phyloP scores from a whole-genome alignment of 2,888 invertebrate genomes.

The Caenorhabditis zanzibari region DNA sequence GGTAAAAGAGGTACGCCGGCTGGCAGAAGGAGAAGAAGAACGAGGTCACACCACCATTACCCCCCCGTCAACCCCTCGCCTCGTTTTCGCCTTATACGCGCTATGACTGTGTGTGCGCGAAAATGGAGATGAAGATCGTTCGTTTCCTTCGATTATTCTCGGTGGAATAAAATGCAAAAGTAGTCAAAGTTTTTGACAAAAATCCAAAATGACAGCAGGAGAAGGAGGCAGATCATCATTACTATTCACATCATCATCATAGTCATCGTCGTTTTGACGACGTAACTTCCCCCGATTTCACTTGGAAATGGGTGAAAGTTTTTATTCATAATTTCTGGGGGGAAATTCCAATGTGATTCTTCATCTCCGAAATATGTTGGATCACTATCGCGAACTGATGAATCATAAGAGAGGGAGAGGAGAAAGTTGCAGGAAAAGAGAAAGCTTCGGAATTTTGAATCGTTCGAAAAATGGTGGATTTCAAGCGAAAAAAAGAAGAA shows the following conservation, averaged over 20 bases:
- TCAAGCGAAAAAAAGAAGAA: too few relatives aligned
- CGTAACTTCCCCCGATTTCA: not conserved
- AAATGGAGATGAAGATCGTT: constrained; percentile 4
- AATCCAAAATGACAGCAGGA: constrained; percentile 47
- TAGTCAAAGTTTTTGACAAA: constrained; percentile 47
- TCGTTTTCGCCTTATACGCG: not conserved
- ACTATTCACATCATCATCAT: constrained; percentile 3
- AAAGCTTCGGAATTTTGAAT: not conserved
- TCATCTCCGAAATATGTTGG: not conserved
- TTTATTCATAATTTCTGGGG: constrained; percentile 5
- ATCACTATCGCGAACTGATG: constrained; percentile 5
- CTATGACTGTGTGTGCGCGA: constrained; percentile 23
- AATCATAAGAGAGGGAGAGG: not conserved
- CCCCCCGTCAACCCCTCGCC: not conserved
- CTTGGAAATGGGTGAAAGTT: not conserved
- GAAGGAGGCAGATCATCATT: not conserved
- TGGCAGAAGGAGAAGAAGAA: constrained; percentile 2
- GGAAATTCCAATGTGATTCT: not conserved
- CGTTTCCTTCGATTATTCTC: not conserved
- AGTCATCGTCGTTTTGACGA: constrained; percentile 7
- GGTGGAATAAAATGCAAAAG: not conserved
- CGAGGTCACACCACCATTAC: constrained; percentile 56
- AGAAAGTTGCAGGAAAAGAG: not conserved
- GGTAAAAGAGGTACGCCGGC: constrained; percentile 12
- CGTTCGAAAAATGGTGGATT: too few relatives aligned